A percentile compares a stretch with the other conserved stretches of the same genome.
Conservation (phyloP, 2,113 vertebrate genomes). For the Ceyx margarethae region DNA sequence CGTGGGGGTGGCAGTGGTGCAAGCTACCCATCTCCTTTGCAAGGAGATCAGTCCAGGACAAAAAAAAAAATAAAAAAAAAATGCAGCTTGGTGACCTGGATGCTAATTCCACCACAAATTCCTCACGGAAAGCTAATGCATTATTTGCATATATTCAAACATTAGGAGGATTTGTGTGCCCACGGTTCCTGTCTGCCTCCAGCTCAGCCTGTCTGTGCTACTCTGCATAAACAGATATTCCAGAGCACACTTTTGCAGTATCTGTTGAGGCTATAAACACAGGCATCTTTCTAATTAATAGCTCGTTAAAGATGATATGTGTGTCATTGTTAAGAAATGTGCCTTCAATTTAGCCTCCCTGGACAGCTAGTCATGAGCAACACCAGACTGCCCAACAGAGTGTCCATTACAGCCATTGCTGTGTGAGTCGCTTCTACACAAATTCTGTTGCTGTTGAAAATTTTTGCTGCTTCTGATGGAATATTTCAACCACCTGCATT, state of each 20-base stretch:
- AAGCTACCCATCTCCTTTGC: neutral
- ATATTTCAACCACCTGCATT: neutral
- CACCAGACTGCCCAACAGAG: neutral
- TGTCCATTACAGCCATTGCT: neutral
- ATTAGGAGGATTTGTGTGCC: neutral
- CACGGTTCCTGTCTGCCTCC: neutral
- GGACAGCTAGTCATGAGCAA: neutral
- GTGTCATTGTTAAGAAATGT: neutral
- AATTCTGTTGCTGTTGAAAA: neutral
- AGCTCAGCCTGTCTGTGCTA: neutral
- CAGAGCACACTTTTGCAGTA: neutral
- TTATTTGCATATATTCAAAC: slow-evolving; percentile 19
- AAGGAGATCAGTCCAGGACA: neutral
- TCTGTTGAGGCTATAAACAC: neutral
- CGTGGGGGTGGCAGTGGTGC: neutral
- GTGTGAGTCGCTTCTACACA: neutral
- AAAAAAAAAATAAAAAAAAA: neutral
- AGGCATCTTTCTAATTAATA: neutral
- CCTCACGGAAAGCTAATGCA: neutral
- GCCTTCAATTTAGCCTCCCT: neutral
- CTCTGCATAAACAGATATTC: neutral
- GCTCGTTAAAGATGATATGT: neutral
- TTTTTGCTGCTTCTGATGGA: neutral
- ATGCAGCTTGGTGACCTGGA: slow-evolving; percentile 9
- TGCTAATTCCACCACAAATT: slow-evolving; percentile 18